These are phyloP conservation scores for Notodonta dromedarius DNA, from an alignment of 2,888 invertebrate species.

Conservation along the genomic window DNA sequence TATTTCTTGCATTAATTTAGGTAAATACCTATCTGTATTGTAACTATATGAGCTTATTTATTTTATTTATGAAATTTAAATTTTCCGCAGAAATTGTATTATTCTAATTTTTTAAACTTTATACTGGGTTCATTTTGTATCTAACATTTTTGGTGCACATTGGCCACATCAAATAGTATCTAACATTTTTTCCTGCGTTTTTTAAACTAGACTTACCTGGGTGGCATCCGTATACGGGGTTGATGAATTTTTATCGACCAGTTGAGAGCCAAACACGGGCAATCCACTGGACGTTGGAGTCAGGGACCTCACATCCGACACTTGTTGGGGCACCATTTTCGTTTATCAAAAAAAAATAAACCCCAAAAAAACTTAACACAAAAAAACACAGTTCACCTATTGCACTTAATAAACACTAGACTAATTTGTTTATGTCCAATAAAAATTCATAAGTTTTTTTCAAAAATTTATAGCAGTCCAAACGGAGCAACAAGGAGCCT, in stretches of 20 bases:
- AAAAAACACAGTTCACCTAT: constrained; percentile 80
- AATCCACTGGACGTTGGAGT: constrained; percentile 86
- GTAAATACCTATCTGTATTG: no score
- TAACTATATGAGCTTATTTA: no score
- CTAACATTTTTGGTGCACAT: constrained; percentile 18
- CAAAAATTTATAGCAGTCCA: constrained; percentile 68
- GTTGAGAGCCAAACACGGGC: constrained; percentile 94
- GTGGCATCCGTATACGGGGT: constrained; percentile 99
- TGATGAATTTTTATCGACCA: constrained; percentile 94
- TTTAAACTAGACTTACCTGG: constrained; percentile 88
- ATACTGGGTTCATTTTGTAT: constrained; percentile 9
- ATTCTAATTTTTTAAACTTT: not conserved
- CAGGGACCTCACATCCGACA: constrained; percentile 83
- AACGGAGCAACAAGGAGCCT: constrained; percentile 62
- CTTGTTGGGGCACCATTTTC: constrained; percentile 91
- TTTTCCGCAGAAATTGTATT: no score
- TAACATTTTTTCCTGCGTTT: constrained; percentile 11
- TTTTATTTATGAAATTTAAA: no score
- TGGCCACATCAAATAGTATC: not conserved
- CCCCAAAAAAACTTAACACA: constrained; percentile 60
- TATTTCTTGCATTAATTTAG: no score
- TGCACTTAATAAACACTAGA: constrained; percentile 71
- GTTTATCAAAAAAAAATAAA: constrained; percentile 65
- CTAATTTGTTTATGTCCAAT: constrained; percentile 59
- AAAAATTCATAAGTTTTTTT: constrained; percentile 47